These are phyloP conservation scores for Synanthedon tipuliformis DNA, from an alignment of 2,888 invertebrate species.

Conservation along the genomic window DNA sequence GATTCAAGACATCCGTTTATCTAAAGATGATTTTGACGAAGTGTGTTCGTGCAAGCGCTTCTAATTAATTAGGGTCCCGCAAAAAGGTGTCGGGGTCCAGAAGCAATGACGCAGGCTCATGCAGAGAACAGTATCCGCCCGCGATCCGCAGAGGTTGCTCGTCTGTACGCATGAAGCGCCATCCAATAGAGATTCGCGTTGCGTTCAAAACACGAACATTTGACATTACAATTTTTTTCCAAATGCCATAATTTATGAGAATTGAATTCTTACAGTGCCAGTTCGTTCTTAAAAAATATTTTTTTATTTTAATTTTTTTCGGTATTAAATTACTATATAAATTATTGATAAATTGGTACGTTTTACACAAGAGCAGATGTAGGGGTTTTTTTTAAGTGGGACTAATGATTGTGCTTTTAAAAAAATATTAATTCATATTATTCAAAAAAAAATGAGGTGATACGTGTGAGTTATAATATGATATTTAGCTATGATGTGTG, in stretches of 20 bases:
- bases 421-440: no score
- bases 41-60: constrained; percentile 39
- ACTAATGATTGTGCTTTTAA: no score
- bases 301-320: not conserved
- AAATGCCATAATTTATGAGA: not conserved
- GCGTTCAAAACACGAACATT: not conserved
- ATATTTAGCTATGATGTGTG: no score
- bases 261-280: not conserved
- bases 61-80: constrained; percentile 63
- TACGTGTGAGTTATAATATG: no score
- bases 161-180: constrained; percentile 15
- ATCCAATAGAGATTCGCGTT: not conserved
- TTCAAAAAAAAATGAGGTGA: no score
- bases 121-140: constrained; percentile 54
- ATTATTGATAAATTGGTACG: not conserved
- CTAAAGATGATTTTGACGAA: constrained; percentile 9
- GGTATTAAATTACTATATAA: not conserved
- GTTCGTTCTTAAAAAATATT: not conserved
- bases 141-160: constrained; percentile 36
- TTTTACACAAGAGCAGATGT: no score
- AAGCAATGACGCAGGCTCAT: constrained; percentile 62
- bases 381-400: no score
- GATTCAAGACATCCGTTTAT: no score
- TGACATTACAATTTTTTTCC: not conserved
- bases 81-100: constrained; percentile 62